phyloP scores from a whole-genome alignment of 2,888 invertebrate species.

The Crossocerus cetratus region DNA sequence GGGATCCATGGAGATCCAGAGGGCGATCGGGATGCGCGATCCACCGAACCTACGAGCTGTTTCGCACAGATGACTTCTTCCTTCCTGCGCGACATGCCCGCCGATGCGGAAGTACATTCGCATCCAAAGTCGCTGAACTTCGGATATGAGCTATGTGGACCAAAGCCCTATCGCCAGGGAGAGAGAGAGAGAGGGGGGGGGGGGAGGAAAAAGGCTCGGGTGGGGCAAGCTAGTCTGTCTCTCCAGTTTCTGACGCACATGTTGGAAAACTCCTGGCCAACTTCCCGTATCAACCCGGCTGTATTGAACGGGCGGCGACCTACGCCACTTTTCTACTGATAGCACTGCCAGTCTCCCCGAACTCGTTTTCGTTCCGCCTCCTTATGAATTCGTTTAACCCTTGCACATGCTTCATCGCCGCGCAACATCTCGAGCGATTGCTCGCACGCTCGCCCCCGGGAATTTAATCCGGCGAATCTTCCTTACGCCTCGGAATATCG shows the following conservation, averaged over 20 bases:
- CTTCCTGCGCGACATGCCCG: slow-evolving; percentile 32
- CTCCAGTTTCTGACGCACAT: slow-evolving; percentile 33
- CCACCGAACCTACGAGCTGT: slow-evolving; percentile 38
- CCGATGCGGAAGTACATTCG: slow-evolving; percentile 42
- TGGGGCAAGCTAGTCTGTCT: slow-evolving; percentile 22
- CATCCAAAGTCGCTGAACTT: slow-evolving; percentile 49
- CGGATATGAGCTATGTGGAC: slow-evolving; percentile 46
- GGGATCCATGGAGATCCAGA: not conserved
- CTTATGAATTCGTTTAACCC: not conserved
- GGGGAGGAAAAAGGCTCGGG: too few relatives aligned
- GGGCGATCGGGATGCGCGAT: slow-evolving; percentile 2
- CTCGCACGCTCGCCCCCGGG: too few relatives aligned
- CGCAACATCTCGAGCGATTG: too few relatives aligned
- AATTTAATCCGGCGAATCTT: too few relatives aligned
- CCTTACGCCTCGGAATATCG: too few relatives aligned
- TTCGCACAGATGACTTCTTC: slow-evolving; percentile 51
- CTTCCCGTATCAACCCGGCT: slow-evolving; percentile 9
- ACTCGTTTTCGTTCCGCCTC: not conserved
- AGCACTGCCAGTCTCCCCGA: not conserved
- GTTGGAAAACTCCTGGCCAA: slow-evolving; percentile 23
- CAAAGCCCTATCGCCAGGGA: slow-evolving; percentile 22
- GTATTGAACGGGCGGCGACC: not conserved
- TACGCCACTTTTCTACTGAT: not conserved
- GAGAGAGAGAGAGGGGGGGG: too few relatives aligned
- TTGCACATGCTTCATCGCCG: too few relatives aligned